These are phyloP conservation scores for Lottia gigantea DNA, from an alignment of 2,888 invertebrate species.

Conservation along the genomic window DNA sequence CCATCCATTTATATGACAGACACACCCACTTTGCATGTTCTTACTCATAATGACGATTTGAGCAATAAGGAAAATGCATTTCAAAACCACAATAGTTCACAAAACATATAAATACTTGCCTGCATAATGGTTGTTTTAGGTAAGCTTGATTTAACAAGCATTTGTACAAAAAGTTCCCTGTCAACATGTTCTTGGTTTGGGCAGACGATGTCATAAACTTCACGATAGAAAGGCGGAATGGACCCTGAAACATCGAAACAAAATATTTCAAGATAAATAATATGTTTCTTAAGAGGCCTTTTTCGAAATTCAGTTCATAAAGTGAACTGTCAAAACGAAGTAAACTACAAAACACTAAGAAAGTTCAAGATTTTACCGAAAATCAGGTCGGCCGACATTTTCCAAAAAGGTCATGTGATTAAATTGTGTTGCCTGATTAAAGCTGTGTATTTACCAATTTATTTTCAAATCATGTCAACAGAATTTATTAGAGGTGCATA, in stretches of 20 bases:
- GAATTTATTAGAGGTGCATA: background rate
- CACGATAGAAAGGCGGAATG: conserved; percentile 67
- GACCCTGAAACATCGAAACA: conserved; percentile 56
- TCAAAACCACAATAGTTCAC: no score
- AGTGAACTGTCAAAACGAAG: background rate
- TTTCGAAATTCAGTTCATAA: background rate
- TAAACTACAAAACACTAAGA: background rate
- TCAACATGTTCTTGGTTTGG: conserved; percentile 68
- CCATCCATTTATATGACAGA: no score
- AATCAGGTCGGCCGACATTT: conserved; percentile 62
- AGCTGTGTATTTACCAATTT: background rate
- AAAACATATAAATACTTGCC: conserved; percentile 39
- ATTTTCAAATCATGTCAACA: background rate
- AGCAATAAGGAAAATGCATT: no score
- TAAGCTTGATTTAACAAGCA: conserved; percentile 65
- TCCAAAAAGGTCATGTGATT: conserved; percentile 55
- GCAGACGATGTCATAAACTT: conserved; percentile 68
- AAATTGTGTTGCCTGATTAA: background rate
- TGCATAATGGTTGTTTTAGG: conserved; percentile 63
- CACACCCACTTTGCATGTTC: no score
- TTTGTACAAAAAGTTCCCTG: conserved; percentile 66
- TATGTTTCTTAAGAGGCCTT: background rate
- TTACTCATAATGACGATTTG: no score
- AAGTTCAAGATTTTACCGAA: conserved; percentile 45
- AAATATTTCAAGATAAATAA: background rate